Conservation (phyloP, 2,888 invertebrate species). For the Pasiphila rectangulata region DNA sequence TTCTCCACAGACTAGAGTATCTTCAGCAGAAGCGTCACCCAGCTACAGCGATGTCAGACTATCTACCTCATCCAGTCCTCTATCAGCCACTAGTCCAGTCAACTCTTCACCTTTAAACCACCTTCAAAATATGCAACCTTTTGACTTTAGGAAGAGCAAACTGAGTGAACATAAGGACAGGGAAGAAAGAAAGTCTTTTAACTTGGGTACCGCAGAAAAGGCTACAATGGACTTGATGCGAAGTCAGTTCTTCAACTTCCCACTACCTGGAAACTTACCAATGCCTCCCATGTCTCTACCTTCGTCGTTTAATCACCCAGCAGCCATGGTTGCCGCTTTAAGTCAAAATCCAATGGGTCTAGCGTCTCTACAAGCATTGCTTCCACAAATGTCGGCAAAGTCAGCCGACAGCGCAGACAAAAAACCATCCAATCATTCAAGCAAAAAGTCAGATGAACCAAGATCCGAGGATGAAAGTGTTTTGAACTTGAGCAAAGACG, state of each 20-base stretch:
- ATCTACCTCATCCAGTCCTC: slow-evolving; percentile 74
- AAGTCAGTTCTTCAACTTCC: slow-evolving; percentile 83
- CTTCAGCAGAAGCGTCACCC: slow-evolving; percentile 67
- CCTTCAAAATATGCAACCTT: slow-evolving; percentile 97
- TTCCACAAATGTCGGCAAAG: slow-evolving; percentile 82
- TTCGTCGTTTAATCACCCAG: slow-evolving; percentile 81
- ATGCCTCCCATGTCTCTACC: slow-evolving; percentile 80
- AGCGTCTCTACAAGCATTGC: slow-evolving; percentile 82
- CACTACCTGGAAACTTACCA: slow-evolving; percentile 79
- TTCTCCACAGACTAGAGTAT: slow-evolving; percentile 56
- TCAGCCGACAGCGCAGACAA: slow-evolving; percentile 62
- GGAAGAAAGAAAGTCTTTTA: slow-evolving; percentile 71
- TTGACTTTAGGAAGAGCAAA: slow-evolving; percentile 89
- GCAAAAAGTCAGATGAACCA: slow-evolving; percentile 56
- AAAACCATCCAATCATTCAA: slow-evolving; percentile 52
- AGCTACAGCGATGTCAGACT: slow-evolving; percentile 57
- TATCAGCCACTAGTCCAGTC: slow-evolving; percentile 80
- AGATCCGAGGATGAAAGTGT: slow-evolving; percentile 68
- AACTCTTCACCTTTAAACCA: slow-evolving; percentile 91
- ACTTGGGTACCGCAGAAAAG: slow-evolving; percentile 59
- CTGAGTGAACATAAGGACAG: slow-evolving; percentile 58
- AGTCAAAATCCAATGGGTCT: slow-evolving; percentile 82
- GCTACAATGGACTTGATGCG: slow-evolving; percentile 83
- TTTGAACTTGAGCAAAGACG: slow-evolving; percentile 74
- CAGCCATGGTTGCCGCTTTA: slow-evolving; percentile 83